phyloP scores from a whole-genome alignment of 2,888 invertebrate species.

The Dasypolia templi region DNA sequence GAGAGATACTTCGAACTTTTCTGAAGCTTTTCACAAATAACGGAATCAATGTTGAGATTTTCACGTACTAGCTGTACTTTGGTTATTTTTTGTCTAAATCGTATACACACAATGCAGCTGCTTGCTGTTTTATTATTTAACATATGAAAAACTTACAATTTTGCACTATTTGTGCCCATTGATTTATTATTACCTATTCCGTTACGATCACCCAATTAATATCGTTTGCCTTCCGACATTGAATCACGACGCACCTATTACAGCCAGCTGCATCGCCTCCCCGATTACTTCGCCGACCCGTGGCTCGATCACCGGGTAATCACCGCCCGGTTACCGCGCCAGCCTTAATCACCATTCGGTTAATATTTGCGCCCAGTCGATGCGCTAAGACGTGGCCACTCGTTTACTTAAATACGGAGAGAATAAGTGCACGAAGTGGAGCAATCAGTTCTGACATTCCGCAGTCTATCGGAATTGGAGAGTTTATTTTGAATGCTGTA shows the following conservation, averaged over 20 bases:
- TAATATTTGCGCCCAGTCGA: constrained; percentile 38
- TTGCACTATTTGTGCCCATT: background rate
- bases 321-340: constrained; percentile 16
- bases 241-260: constrained; percentile 39
- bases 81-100: background rate
- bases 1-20: background rate
- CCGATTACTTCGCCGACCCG: background rate
- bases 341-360: constrained; percentile 29
- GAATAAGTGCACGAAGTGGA: constrained; percentile 35
- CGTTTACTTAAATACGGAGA: constrained; percentile 31
- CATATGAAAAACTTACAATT: background rate
- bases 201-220: constrained; percentile 38
- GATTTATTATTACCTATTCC: constrained; percentile 8
- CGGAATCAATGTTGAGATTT: background rate
- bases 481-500: background rate
- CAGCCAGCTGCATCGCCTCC: constrained; percentile 6
- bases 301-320: constrained; percentile 21
- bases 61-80: background rate
- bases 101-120: background rate
- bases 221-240: constrained; percentile 4
- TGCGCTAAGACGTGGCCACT: constrained; percentile 19
- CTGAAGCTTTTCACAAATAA: background rate
- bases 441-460: constrained; percentile 37
- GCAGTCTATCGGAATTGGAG: constrained; percentile 15
- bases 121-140: background rate